phyloP scores from a whole-genome alignment of 53 echinoderm and acorn worm species.

The Mesocentrotus franciscanus region DNA sequence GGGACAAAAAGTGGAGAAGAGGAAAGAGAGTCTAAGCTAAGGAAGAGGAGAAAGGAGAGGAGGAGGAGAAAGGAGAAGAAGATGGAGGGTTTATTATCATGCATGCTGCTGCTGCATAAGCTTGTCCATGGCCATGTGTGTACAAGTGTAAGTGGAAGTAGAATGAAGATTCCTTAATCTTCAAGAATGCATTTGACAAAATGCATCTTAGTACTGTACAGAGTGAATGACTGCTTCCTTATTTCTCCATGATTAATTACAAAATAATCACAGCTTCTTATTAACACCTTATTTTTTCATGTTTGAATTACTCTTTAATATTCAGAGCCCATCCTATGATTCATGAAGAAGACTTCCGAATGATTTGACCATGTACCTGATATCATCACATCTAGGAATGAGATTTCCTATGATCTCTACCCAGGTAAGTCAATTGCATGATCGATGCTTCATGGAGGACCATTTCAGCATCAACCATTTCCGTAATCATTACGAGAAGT shows the following conservation, averaged over 20 bases:
- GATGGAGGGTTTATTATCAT: too few species aligned
- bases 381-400: constrained; percentile 26
- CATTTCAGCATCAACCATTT: too few species aligned
- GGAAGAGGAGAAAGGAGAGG: neutral
- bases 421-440: neutral
- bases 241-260: neutral
- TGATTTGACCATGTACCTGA: constrained; percentile 17
- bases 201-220: too few species aligned
- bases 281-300: neutral
- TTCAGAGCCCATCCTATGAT: neutral
- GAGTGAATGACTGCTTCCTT: neutral
- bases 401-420: neutral
- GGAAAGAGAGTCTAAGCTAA: neutral
- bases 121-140: too few species aligned
- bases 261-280: neutral
- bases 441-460: too few species aligned
- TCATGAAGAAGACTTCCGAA: neutral
- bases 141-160: too few species aligned
- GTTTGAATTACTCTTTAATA: neutral
- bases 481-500: too few species aligned
- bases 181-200: too few species aligned
- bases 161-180: too few species aligned
- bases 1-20: neutral
- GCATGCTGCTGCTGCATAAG: too few species aligned
- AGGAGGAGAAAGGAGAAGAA: neutral